These are phyloP conservation scores for Premnoplex brunnescens DNA, from an alignment of 2,797 vertebrate species.

Conservation along the genomic window DNA sequence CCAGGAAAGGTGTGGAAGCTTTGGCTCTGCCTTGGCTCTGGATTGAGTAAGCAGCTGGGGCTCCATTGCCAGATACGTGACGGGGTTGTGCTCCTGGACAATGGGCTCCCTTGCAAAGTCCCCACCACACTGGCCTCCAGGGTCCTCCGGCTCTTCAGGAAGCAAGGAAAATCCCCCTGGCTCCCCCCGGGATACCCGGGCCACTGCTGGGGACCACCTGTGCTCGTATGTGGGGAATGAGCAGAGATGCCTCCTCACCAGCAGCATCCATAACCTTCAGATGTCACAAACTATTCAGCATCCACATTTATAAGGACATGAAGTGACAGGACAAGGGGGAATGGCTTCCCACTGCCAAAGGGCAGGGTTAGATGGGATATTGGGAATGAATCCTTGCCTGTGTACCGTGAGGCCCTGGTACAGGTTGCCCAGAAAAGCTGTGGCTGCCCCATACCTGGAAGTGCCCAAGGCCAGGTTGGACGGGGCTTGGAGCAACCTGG, in stretches of 20 bases:
- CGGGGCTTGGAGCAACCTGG: fast-evolving
- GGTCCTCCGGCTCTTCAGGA: not conserved
- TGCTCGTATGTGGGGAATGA: not conserved
- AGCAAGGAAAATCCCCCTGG: not conserved
- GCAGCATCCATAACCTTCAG: not conserved
- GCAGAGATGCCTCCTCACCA: not conserved
- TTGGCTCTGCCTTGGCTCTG: not conserved
- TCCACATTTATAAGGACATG: not conserved
- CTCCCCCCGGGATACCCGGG: not conserved
- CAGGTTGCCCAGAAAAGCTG: not conserved
- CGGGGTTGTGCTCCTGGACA: not conserved
- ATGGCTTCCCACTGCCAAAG: not conserved
- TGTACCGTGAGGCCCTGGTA: not conserved
- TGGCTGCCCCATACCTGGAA: not conserved
- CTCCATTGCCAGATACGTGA: not conserved
- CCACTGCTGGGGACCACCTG: not conserved
- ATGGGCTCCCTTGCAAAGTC: not conserved
- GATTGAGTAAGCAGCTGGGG: not conserved
- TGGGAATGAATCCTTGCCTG: not conserved
- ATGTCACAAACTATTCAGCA: not conserved
- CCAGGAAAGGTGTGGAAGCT: not conserved
- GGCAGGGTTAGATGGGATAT: not conserved
- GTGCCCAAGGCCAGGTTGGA: not conserved
- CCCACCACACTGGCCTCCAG: fast-evolving
- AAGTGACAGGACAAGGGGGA: not conserved